Evolutionary conservation across 2,797 vertebrate genomes (phyloP).

Genomic region (Crocidura indochinensis): DNA sequence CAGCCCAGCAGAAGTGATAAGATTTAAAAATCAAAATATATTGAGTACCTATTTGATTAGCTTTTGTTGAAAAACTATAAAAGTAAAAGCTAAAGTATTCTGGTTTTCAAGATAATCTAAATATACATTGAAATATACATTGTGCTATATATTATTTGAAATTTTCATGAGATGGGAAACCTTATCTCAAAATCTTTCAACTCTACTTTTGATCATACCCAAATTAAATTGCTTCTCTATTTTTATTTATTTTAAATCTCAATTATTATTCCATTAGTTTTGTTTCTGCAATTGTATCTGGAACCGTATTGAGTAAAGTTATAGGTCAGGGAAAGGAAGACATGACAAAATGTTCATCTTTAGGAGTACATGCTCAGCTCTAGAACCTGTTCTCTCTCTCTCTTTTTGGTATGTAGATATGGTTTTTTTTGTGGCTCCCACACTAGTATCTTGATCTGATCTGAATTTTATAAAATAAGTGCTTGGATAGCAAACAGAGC

Average conservation of each 20-base stretch:
- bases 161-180: constrained; percentile 19
- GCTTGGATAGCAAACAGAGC: background rate
- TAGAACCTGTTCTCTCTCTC: background rate
- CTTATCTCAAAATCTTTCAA: constrained; percentile 25
- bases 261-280: constrained; percentile 9
- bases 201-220: background rate
- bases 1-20: too few relatives aligned
- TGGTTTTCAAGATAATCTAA: background rate
- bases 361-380: background rate
- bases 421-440: background rate
- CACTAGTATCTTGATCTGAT: background rate
- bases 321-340: background rate
- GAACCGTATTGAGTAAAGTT: background rate
- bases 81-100: background rate
- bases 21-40: constrained; percentile 41
- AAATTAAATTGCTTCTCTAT: background rate
- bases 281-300: background rate
- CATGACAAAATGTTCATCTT: background rate
- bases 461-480: constrained; percentile 6
- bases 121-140: background rate
- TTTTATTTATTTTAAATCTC: background rate
- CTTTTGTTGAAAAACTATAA: constrained; percentile 30
- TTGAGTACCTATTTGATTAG: background rate
- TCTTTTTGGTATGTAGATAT: too few relatives aligned
- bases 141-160: constrained; percentile 31